These are phyloP conservation scores for Spheniscus humboldti DNA, from an alignment of 2,797 vertebrate genomes.

Conservation along the genomic window DNA sequence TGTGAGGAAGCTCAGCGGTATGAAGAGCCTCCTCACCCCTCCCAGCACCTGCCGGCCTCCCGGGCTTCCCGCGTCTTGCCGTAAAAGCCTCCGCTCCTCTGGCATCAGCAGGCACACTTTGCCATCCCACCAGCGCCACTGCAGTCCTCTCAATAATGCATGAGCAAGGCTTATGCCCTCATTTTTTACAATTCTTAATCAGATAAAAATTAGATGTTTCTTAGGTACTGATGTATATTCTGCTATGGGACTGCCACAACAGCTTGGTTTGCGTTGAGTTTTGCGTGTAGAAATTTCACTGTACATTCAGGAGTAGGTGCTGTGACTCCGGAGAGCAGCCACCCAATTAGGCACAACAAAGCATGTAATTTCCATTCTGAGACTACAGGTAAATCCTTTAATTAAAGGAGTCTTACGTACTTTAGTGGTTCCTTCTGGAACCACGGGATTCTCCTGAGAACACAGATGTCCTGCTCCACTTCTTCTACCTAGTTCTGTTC, in stretches of 20 bases:
- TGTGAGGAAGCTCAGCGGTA: neutral
- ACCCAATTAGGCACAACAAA: constrained; percentile 4
- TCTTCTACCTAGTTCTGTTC: neutral
- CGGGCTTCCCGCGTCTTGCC: fast-evolving
- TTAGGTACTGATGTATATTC: neutral
- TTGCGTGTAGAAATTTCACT: neutral
- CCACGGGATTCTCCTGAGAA: constrained; percentile 35
- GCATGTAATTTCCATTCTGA: neutral
- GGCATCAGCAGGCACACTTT: neutral
- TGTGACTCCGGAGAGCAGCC: neutral
- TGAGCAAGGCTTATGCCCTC: neutral
- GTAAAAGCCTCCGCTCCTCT: neutral
- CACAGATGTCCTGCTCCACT: constrained; percentile 40
- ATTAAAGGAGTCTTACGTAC: constrained; percentile 40
- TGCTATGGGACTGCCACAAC: neutral
- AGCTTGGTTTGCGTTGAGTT: neutral
- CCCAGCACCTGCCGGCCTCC: fast-evolving
- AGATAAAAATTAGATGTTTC: neutral
- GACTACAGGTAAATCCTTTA: constrained; percentile 46
- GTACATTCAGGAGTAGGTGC: neutral
- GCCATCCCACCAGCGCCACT: neutral
- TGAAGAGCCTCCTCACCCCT: neutral
- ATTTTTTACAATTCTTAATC: neutral
- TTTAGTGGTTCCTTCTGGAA: constrained; percentile 35
- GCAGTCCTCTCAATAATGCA: neutral